These are phyloP conservation scores for Oscheius sp. DNA, from an alignment of 1,140 invertebrate species.

Conservation along the genomic window DNA sequence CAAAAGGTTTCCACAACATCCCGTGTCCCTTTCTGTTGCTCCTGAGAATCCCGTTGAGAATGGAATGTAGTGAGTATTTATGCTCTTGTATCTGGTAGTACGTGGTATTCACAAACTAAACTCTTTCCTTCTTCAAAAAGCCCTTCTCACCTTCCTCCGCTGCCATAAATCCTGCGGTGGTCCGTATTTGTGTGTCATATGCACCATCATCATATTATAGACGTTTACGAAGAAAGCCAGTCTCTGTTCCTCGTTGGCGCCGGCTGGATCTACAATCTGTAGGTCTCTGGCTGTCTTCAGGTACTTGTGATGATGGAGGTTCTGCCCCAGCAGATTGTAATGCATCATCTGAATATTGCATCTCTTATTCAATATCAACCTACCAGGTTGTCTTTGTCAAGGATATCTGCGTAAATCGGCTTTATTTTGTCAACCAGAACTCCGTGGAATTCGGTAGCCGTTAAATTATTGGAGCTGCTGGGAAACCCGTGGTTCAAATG, in stretches of 20 bases:
- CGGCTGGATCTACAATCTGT: neutral
- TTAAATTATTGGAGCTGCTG: no score
- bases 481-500: no score
- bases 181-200: conserved; percentile 62
- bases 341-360: no score
- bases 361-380: no score
- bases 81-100: conserved; percentile 64
- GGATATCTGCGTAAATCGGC: no score
- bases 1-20: conserved; percentile 63
- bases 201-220: conserved; percentile 64
- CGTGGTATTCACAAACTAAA: conserved; percentile 64
- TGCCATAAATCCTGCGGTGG: conserved; percentile 63
- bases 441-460: no score
- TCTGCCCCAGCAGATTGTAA: no score
- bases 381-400: no score
- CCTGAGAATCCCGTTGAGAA: conserved; percentile 64
- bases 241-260: conserved; percentile 56
- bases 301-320: no score
- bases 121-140: conserved; percentile 10
- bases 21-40: conserved; percentile 63
- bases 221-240: conserved; percentile 65
- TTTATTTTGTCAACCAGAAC: no score
- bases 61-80: conserved; percentile 64
- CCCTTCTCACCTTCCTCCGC: conserved; percentile 61
- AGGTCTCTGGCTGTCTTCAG: conserved; percentile 13